Conservation (phyloP, 2,888 invertebrate genomes). For the Tipula vernalis region DNA sequence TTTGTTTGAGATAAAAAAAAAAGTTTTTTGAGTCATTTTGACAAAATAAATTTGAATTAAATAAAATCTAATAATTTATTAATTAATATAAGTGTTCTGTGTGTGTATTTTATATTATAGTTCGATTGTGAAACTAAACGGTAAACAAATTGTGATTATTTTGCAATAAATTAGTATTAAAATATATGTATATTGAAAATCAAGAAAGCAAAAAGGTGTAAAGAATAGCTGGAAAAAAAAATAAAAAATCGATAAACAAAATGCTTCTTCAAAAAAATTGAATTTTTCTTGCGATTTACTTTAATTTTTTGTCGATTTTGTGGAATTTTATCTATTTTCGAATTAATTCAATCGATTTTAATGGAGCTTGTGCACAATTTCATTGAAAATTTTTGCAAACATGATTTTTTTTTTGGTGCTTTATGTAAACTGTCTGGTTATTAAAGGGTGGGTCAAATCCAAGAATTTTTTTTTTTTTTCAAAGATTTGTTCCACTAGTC, state of each 20-base stretch:
- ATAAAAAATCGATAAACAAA: neutral
- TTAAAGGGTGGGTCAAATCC: neutral
- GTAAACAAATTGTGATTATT: neutral
- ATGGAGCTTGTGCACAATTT: neutral
- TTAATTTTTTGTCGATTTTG: neutral
- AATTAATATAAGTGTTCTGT: neutral
- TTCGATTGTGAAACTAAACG: neutral
- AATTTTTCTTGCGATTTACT: neutral
- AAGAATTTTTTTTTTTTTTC: neutral
- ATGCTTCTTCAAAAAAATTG: neutral
- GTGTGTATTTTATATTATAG: neutral
- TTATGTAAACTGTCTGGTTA: neutral
- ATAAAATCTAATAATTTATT: neutral
- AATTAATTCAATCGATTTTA: neutral
- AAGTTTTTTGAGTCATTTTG: neutral
- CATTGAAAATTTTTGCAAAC: neutral
- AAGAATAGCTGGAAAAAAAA: neutral
- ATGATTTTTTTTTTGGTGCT: neutral
- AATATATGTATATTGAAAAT: neutral
- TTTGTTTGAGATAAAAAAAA: neutral
- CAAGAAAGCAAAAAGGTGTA: neutral
- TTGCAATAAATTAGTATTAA: neutral
- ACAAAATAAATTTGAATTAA: neutral
- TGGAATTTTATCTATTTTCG: neutral
- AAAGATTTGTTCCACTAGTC: neutral